Conservation (phyloP, 2,888 invertebrate genomes). For the Drosophila meridiana region DNA sequence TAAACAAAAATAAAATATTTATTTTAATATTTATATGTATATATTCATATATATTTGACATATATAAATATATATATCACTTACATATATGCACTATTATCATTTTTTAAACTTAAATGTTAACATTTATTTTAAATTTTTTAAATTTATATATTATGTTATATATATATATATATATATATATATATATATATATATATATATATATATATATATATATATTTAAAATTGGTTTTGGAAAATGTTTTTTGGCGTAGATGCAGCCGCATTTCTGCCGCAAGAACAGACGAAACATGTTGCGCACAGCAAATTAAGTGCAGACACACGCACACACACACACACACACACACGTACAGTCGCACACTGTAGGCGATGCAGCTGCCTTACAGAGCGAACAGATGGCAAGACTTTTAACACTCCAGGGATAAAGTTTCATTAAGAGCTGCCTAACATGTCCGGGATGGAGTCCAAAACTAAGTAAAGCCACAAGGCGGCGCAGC, state of each 20-base stretch:
- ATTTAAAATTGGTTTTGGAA: slow-evolving; percentile 22
- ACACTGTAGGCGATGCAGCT: slow-evolving; percentile 27
- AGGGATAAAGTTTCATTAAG: slow-evolving; percentile 82
- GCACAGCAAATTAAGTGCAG: slow-evolving; percentile 62
- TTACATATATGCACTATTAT: too few relatives aligned
- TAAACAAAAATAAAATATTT: too few relatives aligned
- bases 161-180: neutral
- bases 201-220: neutral
- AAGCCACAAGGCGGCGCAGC: slow-evolving; percentile 58
- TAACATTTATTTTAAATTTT: too few relatives aligned
- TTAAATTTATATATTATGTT: too few relatives aligned
- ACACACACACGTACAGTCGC: neutral
- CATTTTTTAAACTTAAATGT: too few relatives aligned
- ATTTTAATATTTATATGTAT: too few relatives aligned
- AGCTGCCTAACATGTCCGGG: slow-evolving; percentile 64
- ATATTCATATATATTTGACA: too few relatives aligned
- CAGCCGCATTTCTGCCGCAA: slow-evolving; percentile 24
- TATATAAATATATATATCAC: too few relatives aligned
- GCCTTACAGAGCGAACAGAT: slow-evolving; percentile 57
- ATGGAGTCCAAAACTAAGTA: slow-evolving; percentile 59
- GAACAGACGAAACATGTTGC: slow-evolving; percentile 41
- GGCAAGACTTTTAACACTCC: slow-evolving; percentile 77
- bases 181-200: too few relatives aligned
- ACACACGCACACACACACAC: slow-evolving; percentile 12
- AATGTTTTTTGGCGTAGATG: slow-evolving; percentile 13